Base-by-base conservation (phyloP, 2,888 invertebrate genomes). In the Pandemis heparana region DNA sequence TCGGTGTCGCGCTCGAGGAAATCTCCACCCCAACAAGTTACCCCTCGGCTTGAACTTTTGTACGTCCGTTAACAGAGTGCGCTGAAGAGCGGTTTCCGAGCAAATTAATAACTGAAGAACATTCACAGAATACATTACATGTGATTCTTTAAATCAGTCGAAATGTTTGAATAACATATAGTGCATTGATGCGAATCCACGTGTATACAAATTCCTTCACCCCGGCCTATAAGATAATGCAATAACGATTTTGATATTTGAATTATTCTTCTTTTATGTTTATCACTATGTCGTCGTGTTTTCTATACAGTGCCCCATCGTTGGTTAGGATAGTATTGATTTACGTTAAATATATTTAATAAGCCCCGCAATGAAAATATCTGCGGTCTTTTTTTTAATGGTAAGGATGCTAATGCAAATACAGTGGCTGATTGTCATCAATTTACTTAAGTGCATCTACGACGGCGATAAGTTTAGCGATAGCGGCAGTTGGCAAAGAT, bases 401-500 rank as follows among this genome's bases (percentile, higher is more conserved):
- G 38, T 53, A 48, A 43, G 68, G 10, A 66, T 51, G 68, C 16
- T 73, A 69, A 66, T 51, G 68, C 23, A 69, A 69, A 63, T 68
- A 63, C 73, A 53, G 53, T 51, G 9, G 61, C 59, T 56, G 76
- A 76, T 77, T 87, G 85, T 79, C 78, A 89, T 90, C 89, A 83
- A 76, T 81, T 84, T 80, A 82, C 83, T 87, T 83, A 83, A 85
- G 85, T 82, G 81, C 83, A 83, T 80, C 79, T 82, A 82, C 82
- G 83, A 80, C 79, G 79, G 81, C 83, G 87, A 83, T 86, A 82
- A 80, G 81, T 79, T 79, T 82, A 82, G 80, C 82, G 75, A 80
- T 74, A 63, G 75, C 74, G 77, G 80, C 81, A 79, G 83, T 86
- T 92, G 94, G 93, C 85, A 78, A 73, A 91, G 90, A 92, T 94